phyloP scores from a whole-genome alignment of 2,113 vertebrate species.

The Garra rufa region DNA sequence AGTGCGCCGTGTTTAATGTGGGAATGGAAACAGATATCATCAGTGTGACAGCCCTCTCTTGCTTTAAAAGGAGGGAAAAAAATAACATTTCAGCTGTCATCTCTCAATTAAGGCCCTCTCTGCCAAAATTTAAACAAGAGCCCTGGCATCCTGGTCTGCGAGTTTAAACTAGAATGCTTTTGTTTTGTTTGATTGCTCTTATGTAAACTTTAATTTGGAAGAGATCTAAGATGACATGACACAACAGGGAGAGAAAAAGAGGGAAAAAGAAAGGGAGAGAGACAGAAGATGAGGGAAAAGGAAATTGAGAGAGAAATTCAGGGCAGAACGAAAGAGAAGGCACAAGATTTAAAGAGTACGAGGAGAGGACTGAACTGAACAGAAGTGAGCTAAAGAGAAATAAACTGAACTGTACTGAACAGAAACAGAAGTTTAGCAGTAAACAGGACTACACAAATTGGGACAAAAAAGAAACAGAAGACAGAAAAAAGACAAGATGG shows the following conservation, averaged over 20 bases:
- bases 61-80: conserved; percentile 22
- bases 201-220: conserved; percentile 74
- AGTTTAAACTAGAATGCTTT: conserved; percentile 61
- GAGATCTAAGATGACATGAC: conserved; percentile 51
- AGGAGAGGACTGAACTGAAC: not conserved
- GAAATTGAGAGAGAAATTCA: not conserved
- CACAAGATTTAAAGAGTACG: not conserved
- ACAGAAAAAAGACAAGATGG: not conserved
- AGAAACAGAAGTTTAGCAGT: not conserved
- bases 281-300: not conserved
- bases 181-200: conserved; percentile 64
- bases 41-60: conserved; percentile 23
- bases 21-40: conserved; percentile 36
- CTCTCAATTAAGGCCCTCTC: conserved; percentile 41
- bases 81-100: conserved; percentile 55
- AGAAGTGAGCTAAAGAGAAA: not conserved
- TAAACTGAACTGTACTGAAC: not conserved
- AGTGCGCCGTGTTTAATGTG: conserved; percentile 31
- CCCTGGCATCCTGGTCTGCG: conserved; percentile 57
- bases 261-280: not conserved
- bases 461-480: not conserved
- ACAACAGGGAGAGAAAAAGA: conserved; percentile 22
- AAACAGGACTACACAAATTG: not conserved
- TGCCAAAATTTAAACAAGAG: conserved; percentile 52
- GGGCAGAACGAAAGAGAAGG: not conserved